Evolutionary conservation across 2,113 vertebrate genomes (phyloP), one percentile per base, ranked within the genome.

Genomic region (Plestiodon gilberti): DNA sequence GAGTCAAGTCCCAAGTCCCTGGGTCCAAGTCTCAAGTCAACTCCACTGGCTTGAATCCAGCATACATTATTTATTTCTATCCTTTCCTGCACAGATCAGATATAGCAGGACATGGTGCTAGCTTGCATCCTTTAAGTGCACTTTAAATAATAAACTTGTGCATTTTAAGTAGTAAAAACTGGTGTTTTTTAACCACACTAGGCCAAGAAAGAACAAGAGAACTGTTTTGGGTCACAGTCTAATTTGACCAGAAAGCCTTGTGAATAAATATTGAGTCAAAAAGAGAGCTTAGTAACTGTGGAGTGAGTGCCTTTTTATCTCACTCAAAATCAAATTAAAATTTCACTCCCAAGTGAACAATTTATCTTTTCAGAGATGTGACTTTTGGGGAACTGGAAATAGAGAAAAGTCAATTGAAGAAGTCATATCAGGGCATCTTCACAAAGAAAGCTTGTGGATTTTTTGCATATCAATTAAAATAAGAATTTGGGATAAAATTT

Each of bases 351-450:
- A 48, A 48, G 38, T 64, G 30, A 64, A 48, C 40, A 64, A 28
- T 76, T 77, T 67, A 77, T 85, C 65, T 85, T 85, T 69, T 43
- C 14, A 67, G 14, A 78, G 83, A 57, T 61, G 23, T 38, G 38
- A 52, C 28, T 40, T 61, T 59, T 40, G 38, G 57, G 15, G 23
- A 64, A 17, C 57, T 76, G 30, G 40, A 64, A 65, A 76, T 64
- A 76, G 40, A 30, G 25, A 10, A 64, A 74, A 83, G 70, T 43
- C 8, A 28, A 8, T 22, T 64, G 55, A 73, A 43, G 52, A 73
- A 61, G 15, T 33, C 33, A 65, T 82, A 22, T 28, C 38, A 81
- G 28, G 22, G 33, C 25, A 62, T 62, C 59, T 80, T 28, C 78
- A 43, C 20, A 48, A 11, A 65, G 28, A 67, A 20, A 52, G 28